Evolutionary conservation across 2,113 vertebrate species (phyloP).

Genomic region (Syngnathus typhle): DNA sequence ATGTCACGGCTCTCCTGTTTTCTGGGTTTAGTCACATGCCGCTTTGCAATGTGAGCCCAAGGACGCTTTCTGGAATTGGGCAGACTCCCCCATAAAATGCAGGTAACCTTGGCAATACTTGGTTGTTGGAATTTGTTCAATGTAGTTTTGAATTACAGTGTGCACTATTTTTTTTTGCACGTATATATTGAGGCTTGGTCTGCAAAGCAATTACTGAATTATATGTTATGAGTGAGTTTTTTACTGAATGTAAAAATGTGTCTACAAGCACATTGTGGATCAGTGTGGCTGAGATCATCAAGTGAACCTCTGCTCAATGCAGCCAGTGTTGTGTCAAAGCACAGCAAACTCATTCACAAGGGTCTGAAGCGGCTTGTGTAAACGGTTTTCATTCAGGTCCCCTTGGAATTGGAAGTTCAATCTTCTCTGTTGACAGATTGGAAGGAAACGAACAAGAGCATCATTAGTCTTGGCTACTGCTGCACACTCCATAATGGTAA

Average conservation of each 20-base stretch:
- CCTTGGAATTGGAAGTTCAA: conserved; percentile 44
- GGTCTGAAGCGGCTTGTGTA: conserved; percentile 41
- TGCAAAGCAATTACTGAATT: neutral
- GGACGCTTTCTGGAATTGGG: no score
- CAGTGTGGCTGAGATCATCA: neutral
- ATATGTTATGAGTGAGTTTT: conserved; percentile 5
- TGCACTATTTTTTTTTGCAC: no score
- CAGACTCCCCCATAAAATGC: no score
- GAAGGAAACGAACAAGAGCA: conserved; percentile 43
- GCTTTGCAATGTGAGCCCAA: no score
- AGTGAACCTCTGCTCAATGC: conserved; percentile 42
- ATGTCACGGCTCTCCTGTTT: no score
- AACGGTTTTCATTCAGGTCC: conserved; percentile 42
- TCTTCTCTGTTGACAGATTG: conserved; percentile 46
- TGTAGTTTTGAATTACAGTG: no score
- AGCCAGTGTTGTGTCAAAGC: conserved; percentile 46
- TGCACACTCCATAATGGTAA: conserved; percentile 24
- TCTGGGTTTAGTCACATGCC: no score
- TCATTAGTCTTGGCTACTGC: conserved; percentile 34
- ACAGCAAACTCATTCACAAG: conserved; percentile 62
- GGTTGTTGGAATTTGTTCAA: no score
- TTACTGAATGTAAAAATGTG: neutral
- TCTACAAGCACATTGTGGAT: conserved; percentile 11
- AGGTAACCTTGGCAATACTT: no score
- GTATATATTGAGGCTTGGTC: no score